Evolutionary conservation across 2,113 vertebrate species (phyloP), one percentile per base, ranked within the genome.

Genomic region (Columba janthina): DNA sequence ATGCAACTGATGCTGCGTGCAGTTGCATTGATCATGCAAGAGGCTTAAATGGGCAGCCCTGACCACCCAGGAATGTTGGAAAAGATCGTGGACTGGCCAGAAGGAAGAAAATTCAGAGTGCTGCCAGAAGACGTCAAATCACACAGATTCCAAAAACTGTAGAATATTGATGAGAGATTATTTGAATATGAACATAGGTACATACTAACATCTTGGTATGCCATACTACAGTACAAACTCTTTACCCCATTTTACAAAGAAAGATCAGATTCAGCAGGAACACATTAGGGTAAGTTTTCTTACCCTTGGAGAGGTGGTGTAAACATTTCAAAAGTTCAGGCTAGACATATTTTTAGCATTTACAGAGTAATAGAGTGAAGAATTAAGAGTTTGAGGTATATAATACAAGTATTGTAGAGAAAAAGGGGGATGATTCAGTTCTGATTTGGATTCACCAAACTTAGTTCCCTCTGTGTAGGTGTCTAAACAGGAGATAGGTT

Each of bases 101-200:
- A 58, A 57, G 24, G 51, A 70, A 58, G 36, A 71, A 58, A 53
- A 8, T 82, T 82, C 42, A 51, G 24, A 71, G 34, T 44, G 26
- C 18, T 4, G 9, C 3, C 0, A 1, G 77, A 73, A 25, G 7
- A 64, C 5, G 6, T 36, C 0, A 0, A 87, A 58, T 58, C 1
- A 57, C 15, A 46, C 1, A 74, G 12, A 15, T 5, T 79, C 26
- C 38, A 38, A 71, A 88, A 88, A 42, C 7, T 75, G 32, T 19
- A n/a, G 31, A 60, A 38, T 50, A 19, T 22, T 54, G 15, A 9
- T 70, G 71, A 38, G 7, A 44, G 10, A 74, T 40, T 92, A 29
- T 56, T 21, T 77, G 51, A 92, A 22, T 67, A n/a, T 62, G 42
- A 50, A 51, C 42, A 28, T 3, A 38, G 54, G 8, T 42, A 62